These are phyloP conservation scores for Eubasilissa regina DNA, from an alignment of 1,140 invertebrate genomes.

Conservation along the genomic window DNA sequence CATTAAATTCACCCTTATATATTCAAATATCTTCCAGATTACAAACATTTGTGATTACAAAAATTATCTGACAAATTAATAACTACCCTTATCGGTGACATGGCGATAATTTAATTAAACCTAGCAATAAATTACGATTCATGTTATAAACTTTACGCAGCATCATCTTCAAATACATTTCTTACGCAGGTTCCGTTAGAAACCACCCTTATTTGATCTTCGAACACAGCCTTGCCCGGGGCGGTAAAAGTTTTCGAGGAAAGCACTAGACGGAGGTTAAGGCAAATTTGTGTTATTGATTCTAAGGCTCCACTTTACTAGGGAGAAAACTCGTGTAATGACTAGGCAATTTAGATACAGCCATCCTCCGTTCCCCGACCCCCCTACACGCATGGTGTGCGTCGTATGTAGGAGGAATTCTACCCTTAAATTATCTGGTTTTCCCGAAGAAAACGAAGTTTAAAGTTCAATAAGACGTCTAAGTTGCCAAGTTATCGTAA, in stretches of 20 bases:
- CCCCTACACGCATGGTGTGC: constrained; percentile 13
- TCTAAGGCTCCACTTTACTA: constrained; percentile 35
- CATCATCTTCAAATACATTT: background rate
- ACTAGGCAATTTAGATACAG: constrained; percentile 40
- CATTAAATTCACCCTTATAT: too few species aligned
- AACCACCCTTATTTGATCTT: constrained; percentile 27
- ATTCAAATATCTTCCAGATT: too few species aligned
- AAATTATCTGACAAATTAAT: too few species aligned
- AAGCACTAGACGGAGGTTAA: constrained; percentile 10
- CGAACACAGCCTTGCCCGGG: constrained; percentile 2
- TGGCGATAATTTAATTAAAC: too few species aligned
- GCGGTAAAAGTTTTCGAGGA: constrained; percentile 11
- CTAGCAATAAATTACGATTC: too few species aligned
- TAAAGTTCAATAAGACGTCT: constrained; percentile 28
- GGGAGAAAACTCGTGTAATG: constrained; percentile 41
- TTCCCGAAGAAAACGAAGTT: constrained; percentile 24
- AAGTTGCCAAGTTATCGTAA: constrained; percentile 27
- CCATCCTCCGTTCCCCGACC: background rate
- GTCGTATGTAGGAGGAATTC: constrained; percentile 28
- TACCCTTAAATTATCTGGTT: constrained; percentile 36
- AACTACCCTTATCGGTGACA: too few species aligned
- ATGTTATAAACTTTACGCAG: too few species aligned
- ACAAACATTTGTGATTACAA: too few species aligned
- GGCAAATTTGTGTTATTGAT: constrained; percentile 41
- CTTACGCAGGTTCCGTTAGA: constrained; percentile 3